Percentiles rank a stretch among this genome's conserved stretches.
phyloP scores from a whole-genome alignment of 2,888 invertebrate genomes.

The Amorpha juglandis region DNA sequence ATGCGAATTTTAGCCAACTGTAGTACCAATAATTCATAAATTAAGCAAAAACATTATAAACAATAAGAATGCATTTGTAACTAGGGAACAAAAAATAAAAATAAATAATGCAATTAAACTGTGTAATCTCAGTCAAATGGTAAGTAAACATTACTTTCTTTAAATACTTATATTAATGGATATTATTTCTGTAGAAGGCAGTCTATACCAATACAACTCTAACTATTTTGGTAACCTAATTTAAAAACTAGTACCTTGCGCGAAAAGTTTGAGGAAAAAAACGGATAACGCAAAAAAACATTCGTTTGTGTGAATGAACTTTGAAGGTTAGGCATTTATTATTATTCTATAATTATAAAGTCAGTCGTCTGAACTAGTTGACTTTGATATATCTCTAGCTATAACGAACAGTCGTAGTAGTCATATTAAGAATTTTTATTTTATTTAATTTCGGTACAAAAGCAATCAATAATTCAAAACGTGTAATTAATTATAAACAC shows the following conservation, averaged over 20 bases:
- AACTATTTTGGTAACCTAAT: background rate
- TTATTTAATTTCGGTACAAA: background rate
- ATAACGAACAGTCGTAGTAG: background rate
- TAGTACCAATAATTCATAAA: too few species aligned
- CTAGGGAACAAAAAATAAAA: too few species aligned
- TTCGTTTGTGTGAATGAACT: conserved; percentile 9
- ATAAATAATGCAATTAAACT: too few species aligned
- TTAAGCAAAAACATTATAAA: too few species aligned
- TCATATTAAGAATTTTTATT: background rate
- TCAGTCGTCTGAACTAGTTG: background rate
- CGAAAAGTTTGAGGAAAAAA: background rate
- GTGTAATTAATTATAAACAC: too few species aligned
- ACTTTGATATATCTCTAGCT: background rate
- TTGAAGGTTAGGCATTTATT: conserved; percentile 6
- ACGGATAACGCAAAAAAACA: background rate
- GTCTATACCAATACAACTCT: background rate
- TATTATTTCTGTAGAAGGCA: background rate
- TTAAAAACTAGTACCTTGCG: background rate
- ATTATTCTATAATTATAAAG: background rate
- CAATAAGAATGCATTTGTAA: too few species aligned
- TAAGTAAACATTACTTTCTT: background rate
- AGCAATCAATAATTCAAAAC: too few species aligned
- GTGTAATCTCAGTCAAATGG: too few species aligned
- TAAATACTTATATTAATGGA: background rate
- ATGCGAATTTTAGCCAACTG: too few species aligned